Conservation (phyloP, 2,888 invertebrate genomes). For the Chironomus riparius region DNA sequence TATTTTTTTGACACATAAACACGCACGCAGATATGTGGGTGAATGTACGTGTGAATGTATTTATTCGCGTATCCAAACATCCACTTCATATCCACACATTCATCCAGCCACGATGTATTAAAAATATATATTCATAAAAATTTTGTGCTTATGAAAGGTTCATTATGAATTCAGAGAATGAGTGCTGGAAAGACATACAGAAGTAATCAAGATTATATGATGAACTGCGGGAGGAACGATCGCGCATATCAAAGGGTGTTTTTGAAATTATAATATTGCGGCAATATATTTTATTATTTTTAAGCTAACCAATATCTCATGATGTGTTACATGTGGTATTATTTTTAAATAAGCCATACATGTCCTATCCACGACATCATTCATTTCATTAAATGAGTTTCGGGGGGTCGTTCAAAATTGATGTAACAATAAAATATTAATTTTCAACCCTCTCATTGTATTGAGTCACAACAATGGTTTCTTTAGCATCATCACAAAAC, state of each 20-base stretch:
- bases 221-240: slow-evolving; percentile 2
- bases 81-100: neutral
- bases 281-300: slow-evolving; percentile 11
- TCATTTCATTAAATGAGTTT: too few species aligned
- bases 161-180: slow-evolving; percentile 2
- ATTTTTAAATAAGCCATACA: neutral
- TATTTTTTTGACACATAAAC: too few species aligned
- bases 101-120: neutral
- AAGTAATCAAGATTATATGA: slow-evolving; percentile 22
- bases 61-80: neutral
- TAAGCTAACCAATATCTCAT: neutral
- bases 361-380: too few species aligned
- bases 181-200: neutral
- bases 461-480: too few species aligned
- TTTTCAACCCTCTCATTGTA: too few species aligned
- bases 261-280: slow-evolving; percentile 9
- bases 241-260: neutral
- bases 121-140: neutral
- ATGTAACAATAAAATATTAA: too few species aligned
- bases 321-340: neutral
- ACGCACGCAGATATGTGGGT: neutral
- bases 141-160: neutral
- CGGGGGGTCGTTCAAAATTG: neutral
- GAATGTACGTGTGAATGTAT: neutral
- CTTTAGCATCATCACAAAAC: too few species aligned